A percentile compares a stretch with the other conserved stretches of the same genome.
phyloP scores from a whole-genome alignment of 2,113 vertebrate genomes.

The Phrynosoma platyrhinos region DNA sequence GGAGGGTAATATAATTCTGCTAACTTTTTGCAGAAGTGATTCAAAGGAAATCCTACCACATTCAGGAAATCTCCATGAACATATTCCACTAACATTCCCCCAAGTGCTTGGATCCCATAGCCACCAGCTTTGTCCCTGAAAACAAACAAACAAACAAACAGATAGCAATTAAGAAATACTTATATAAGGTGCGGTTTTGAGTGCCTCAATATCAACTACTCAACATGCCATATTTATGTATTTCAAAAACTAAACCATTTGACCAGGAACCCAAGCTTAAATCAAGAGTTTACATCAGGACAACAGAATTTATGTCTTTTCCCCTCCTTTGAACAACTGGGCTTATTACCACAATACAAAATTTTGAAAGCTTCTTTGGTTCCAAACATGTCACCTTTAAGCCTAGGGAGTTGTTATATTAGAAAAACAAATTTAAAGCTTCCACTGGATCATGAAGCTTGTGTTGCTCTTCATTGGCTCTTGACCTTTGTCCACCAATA shows the following conservation, averaged over 20 bases:
- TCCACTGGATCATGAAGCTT: neutral
- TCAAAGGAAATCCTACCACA: conserved; percentile 95
- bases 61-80: conserved; percentile 93
- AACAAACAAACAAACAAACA: neutral
- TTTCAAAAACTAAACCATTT: neutral
- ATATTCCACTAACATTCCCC: conserved; percentile 93
- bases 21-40: conserved; percentile 92
- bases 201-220: neutral
- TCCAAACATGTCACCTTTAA: neutral
- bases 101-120: conserved; percentile 96
- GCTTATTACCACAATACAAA: neutral
- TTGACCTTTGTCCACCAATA: neutral
- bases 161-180: neutral
- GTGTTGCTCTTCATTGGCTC: neutral
- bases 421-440: neutral
- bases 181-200: neutral
- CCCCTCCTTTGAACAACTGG: neutral
- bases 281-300: neutral
- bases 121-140: conserved; percentile 96
- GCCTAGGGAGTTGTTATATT: neutral
- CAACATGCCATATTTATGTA: neutral
- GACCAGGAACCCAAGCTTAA: neutral
- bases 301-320: neutral
- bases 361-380: neutral
- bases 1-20: conserved; percentile 75